Conservation (phyloP, 2,113 vertebrate species). For the Paracanthobrama guichenoti region DNA sequence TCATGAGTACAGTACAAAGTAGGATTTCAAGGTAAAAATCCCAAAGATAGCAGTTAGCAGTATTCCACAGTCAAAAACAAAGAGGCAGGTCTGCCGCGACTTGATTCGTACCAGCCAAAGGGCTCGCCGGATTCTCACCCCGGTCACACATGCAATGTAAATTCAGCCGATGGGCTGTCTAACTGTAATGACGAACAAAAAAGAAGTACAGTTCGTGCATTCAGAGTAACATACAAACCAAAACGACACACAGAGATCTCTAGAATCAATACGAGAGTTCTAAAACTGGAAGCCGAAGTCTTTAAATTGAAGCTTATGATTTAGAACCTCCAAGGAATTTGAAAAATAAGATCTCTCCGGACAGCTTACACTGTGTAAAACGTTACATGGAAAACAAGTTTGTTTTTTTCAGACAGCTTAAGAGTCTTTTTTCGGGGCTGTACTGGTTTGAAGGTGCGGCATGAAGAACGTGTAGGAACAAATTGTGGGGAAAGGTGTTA, state of each 20-base stretch:
- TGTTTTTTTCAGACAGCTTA: conserved; percentile 34
- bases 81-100: conserved; percentile 11
- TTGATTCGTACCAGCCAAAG: conserved; percentile 43
- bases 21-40: conserved; percentile 68
- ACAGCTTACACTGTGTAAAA: conserved; percentile 50
- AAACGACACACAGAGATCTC: conserved; percentile 55
- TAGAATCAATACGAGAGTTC: conserved; percentile 58
- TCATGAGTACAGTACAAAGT: conserved; percentile 80
- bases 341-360: conserved; percentile 24
- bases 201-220: conserved; percentile 26
- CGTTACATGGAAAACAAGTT: conserved; percentile 35
- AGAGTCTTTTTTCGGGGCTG: conserved; percentile 44
- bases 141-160: conserved; percentile 9
- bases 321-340: conserved; percentile 63
- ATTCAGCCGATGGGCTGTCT: not conserved
- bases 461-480: not conserved
- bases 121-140: conserved; percentile 22
- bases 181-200: conserved; percentile 17
- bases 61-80: conserved; percentile 42
- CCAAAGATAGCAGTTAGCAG: conserved; percentile 62
- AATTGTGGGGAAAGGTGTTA: conserved; percentile 23
- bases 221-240: conserved; percentile 54
- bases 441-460: conserved; percentile 42
- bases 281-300: conserved; percentile 58
- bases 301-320: conserved; percentile 53